Conservation (phyloP, 2,113 vertebrate species). For the Shinisaurus crocodilurus region DNA sequence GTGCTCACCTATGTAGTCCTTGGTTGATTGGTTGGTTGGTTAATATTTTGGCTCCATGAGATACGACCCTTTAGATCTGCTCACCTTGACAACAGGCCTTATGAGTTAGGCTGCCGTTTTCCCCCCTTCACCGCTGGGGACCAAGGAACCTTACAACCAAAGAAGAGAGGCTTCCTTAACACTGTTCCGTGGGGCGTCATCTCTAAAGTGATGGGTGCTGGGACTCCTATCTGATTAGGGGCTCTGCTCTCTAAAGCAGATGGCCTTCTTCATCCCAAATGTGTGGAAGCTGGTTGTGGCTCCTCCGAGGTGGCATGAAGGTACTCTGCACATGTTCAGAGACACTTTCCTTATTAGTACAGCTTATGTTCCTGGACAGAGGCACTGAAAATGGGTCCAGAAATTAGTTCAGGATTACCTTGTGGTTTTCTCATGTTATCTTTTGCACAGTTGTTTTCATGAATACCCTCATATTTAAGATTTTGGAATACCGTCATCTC, state of each 20-base stretch:
- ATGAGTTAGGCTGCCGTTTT: not conserved
- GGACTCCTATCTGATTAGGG: not conserved
- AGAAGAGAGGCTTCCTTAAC: not conserved
- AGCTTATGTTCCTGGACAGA: not conserved
- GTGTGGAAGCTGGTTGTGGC: not conserved
- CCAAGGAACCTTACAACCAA: not conserved
- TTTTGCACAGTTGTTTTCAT: not conserved
- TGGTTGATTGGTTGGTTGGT: not conserved
- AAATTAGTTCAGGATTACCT: not conserved
- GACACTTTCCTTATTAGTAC: not conserved
- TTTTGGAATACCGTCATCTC: not conserved
- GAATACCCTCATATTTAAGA: not conserved
- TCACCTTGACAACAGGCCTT: not conserved
- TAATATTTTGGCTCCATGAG: too few species aligned
- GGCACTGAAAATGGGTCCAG: too few species aligned
- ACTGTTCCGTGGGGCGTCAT: too few species aligned
- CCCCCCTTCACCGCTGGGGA: rapidly evolving
- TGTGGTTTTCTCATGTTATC: not conserved
- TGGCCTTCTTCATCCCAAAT: not conserved
- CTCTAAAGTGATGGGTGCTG: not conserved
- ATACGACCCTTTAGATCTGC: not conserved
- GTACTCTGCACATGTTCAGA: not conserved
- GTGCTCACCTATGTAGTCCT: not conserved
- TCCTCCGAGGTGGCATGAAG: not conserved
- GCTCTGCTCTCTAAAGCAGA: not conserved